Conservation (phyloP, 2,888 invertebrate genomes). For the Thereva unica region DNA sequence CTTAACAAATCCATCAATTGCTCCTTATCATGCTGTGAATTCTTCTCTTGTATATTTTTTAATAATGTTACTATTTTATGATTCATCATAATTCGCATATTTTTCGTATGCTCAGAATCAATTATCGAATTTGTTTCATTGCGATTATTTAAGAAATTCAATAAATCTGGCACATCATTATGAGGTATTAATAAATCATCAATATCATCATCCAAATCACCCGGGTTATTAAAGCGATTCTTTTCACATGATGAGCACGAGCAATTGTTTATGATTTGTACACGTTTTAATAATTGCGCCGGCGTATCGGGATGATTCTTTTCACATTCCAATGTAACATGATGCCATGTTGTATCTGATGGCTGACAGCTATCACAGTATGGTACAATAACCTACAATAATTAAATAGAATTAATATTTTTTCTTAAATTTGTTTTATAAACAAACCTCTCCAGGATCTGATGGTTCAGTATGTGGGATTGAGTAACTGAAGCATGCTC, state of each 20-base stretch:
- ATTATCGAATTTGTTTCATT: conserved; percentile 40
- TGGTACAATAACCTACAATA: conserved; percentile 59
- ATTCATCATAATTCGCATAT: conserved; percentile 47
- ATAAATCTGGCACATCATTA: conserved; percentile 55
- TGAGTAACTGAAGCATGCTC: conserved; percentile 72
- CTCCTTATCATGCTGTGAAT: conserved; percentile 51
- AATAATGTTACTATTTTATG: conserved; percentile 43
- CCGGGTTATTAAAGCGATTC: conserved; percentile 51
- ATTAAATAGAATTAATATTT: background rate
- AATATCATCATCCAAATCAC: conserved; percentile 46
- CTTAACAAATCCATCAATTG: conserved; percentile 50
- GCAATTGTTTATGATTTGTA: conserved; percentile 70
- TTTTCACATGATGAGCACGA: conserved; percentile 67
- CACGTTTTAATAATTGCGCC: conserved; percentile 63
- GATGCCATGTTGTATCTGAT: conserved; percentile 66
- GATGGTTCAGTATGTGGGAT: conserved; percentile 70
- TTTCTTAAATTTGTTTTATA: background rate
- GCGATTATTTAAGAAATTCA: conserved; percentile 48
- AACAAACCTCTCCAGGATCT: conserved; percentile 65
- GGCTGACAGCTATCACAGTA: conserved; percentile 75
- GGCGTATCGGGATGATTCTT: conserved; percentile 60
- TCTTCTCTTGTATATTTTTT: conserved; percentile 45
- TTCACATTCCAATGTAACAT: conserved; percentile 65
- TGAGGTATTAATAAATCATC: conserved; percentile 38
- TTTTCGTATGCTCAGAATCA: conserved; percentile 35